Evolutionary conservation across 2,113 vertebrate species (phyloP).

Genomic region (Cacatua alba): DNA sequence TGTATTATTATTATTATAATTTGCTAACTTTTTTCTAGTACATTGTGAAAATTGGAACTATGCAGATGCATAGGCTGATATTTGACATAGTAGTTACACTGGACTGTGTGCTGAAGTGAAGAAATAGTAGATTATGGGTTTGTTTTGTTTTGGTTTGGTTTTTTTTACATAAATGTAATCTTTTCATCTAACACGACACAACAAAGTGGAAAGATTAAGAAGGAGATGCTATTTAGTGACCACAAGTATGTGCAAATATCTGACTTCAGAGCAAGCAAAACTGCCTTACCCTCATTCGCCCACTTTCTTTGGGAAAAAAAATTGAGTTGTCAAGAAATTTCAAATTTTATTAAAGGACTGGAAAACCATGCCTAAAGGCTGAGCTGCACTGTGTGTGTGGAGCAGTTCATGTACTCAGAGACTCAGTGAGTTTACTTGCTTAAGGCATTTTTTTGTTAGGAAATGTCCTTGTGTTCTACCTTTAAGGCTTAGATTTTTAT

Average conservation of each 20-base stretch:
- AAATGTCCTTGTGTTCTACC: neutral
- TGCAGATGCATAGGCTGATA: neutral
- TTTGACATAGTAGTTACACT: neutral
- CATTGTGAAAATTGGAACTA: neutral
- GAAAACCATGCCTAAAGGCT: constrained; percentile 35
- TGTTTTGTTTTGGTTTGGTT: neutral
- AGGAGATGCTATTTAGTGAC: neutral
- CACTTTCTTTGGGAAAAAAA: neutral
- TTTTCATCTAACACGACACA: neutral
- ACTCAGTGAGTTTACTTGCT: constrained; percentile 9
- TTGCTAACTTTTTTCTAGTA: neutral
- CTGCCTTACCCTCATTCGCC: neutral
- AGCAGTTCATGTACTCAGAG: neutral
- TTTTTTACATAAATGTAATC: neutral
- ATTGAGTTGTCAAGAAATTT: neutral
- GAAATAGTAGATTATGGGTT: neutral
- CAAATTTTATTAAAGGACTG: constrained; percentile 20
- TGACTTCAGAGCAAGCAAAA: neutral
- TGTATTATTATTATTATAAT: neutral
- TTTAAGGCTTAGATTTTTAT: neutral
- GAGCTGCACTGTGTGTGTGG: neutral
- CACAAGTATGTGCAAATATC: neutral
- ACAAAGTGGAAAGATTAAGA: neutral
- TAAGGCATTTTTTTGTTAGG: neutral
- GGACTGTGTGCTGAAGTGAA: neutral